These are phyloP conservation scores for Phenganax subtilis DNA, from an alignment of 92 coral and sea anemone genomes.

Conservation along the genomic window DNA sequence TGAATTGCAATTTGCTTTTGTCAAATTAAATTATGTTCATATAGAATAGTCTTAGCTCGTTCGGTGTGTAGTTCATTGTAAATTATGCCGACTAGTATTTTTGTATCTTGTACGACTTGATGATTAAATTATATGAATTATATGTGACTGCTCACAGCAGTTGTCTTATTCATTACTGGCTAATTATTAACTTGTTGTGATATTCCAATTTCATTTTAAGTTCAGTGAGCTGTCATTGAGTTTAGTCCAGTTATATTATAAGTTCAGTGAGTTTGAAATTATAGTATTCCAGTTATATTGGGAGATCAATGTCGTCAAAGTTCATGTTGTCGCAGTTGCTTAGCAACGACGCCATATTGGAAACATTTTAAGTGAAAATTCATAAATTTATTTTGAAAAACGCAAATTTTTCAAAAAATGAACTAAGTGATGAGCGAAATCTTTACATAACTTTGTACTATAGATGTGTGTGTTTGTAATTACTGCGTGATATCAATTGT, in stretches of 20 bases:
- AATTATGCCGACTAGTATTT: neutral
- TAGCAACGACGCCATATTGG: conserved; percentile 21
- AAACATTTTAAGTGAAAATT: neutral
- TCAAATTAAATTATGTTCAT: neutral
- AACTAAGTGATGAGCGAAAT: neutral
- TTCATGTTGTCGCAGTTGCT: neutral
- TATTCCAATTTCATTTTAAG: neutral
- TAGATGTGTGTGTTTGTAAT: no score
- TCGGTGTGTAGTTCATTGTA: neutral
- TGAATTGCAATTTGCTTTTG: neutral
- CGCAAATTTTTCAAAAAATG: neutral
- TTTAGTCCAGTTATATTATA: neutral
- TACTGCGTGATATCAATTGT: neutral
- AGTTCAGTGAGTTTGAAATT: neutral
- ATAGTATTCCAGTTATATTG: neutral
- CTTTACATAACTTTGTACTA: neutral
- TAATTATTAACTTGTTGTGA: no score
- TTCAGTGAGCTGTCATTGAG: neutral
- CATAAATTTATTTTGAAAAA: neutral
- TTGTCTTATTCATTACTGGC: no score
- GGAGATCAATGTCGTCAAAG: neutral
- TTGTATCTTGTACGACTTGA: conserved; percentile 3
- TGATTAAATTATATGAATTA: conserved; percentile 15
- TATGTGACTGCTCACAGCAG: neutral
- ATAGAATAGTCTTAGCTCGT: neutral